Conservation (phyloP, 2,113 vertebrate species). For the Chitala chitala region DNA sequence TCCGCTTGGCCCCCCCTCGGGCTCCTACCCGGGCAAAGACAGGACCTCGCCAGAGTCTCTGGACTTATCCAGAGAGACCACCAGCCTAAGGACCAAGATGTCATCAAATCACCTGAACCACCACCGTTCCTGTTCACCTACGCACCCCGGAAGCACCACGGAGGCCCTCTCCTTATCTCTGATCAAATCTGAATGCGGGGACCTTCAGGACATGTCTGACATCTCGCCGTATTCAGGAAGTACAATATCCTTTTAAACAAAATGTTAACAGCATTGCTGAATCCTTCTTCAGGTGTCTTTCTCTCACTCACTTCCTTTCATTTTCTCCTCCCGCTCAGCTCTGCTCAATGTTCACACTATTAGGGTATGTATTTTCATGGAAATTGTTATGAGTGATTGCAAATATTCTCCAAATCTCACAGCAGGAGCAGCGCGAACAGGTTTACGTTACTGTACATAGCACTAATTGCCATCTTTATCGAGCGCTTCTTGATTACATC, state of each 20-base stretch:
- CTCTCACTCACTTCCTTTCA: background rate
- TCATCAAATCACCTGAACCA: slow-evolving; percentile 83
- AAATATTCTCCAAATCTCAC: background rate
- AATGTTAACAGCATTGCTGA: background rate
- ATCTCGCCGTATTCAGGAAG: slow-evolving; percentile 96
- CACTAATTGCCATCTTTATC: slow-evolving; percentile 10
- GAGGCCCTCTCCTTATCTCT: slow-evolving; percentile 92
- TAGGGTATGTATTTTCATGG: background rate
- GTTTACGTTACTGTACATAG: background rate
- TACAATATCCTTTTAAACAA: slow-evolving; percentile 90
- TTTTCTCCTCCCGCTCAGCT: background rate
- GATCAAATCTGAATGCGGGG: slow-evolving; percentile 97
- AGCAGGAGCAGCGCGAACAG: background rate
- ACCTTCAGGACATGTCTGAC: slow-evolving; percentile 95
- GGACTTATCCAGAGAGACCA: slow-evolving; percentile 88
- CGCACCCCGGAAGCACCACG: slow-evolving; percentile 76
- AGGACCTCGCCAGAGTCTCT: slow-evolving; percentile 87
- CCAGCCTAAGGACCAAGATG: slow-evolving; percentile 98
- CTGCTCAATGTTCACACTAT: too few species aligned
- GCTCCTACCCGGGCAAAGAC: slow-evolving; percentile 78
- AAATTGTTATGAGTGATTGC: background rate
- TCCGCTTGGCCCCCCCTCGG: slow-evolving; percentile 75
- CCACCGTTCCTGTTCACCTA: slow-evolving; percentile 87
- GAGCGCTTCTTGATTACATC: background rate
- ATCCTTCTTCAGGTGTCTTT: background rate